Conservation (phyloP, 1,140 invertebrate genomes). For the Bathynomus jamesi region DNA sequence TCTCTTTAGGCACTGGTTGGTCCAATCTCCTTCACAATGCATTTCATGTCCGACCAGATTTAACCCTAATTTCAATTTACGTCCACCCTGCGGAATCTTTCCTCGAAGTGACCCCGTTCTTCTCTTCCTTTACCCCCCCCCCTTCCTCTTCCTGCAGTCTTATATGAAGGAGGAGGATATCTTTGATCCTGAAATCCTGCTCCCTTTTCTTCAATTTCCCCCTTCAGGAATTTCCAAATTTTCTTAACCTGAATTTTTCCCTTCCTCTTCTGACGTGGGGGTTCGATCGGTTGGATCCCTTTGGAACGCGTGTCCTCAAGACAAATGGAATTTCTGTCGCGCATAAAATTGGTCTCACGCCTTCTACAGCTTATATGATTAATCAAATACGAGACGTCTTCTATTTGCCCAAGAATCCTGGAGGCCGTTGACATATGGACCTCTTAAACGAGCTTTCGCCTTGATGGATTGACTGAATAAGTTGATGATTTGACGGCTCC, state of each 20-base stretch:
- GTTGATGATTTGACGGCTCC: neutral
- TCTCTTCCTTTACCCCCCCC: neutral
- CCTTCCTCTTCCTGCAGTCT: neutral
- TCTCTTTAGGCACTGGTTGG: no score
- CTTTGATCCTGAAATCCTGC: neutral
- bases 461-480: neutral
- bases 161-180: no score
- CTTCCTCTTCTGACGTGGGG: neutral
- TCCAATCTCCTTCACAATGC: no score
- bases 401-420: neutral
- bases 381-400: constrained; percentile 6
- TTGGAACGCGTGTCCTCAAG: neutral
- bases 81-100: no score
- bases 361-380: neutral
- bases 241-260: no score
- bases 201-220: no score
- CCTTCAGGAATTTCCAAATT: no score
- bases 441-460: neutral
- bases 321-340: constrained; percentile 5
- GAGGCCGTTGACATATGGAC: neutral
- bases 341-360: constrained; percentile 10
- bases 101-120: no score
- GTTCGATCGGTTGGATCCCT: neutral
- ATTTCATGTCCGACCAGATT: no score
- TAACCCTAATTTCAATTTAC: no score